Evolutionary conservation across 2,797 vertebrate species (phyloP).

Genomic region (Heliangelus exortis): DNA sequence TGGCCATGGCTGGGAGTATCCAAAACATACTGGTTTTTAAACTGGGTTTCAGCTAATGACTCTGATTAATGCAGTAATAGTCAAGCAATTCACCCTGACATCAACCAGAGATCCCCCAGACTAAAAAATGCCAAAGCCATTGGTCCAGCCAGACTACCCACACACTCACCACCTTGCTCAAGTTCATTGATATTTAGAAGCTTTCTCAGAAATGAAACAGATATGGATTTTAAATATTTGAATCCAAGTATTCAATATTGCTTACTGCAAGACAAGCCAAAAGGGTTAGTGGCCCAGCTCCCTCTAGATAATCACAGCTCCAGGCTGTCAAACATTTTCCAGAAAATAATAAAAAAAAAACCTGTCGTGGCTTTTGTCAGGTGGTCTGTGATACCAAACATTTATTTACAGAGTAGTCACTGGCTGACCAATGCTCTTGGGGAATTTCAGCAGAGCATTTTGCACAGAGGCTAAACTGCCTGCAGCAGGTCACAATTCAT

Average conservation of each 20-base stretch:
- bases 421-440: conserved; percentile 58
- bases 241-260: neutral
- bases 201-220: conserved; percentile 1
- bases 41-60: neutral
- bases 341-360: neutral
- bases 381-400: neutral
- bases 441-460: conserved; percentile 38
- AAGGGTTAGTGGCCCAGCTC: neutral
- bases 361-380: neutral
- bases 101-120: neutral
- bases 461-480: conserved; percentile 31
- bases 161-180: neutral
- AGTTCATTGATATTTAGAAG: neutral
- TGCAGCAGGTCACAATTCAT: conserved; percentile 47
- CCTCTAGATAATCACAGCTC: neutral
- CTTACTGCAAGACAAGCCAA: neutral
- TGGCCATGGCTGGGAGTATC: neutral
- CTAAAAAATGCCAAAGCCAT: neutral
- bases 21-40: neutral
- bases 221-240: neutral
- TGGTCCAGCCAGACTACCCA: conserved; percentile 36
- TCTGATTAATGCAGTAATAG: neutral
- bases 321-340: neutral
- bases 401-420: neutral
- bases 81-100: neutral